phyloP scores from a whole-genome alignment of 2,888 invertebrate species.

The Sisyra nigra region DNA sequence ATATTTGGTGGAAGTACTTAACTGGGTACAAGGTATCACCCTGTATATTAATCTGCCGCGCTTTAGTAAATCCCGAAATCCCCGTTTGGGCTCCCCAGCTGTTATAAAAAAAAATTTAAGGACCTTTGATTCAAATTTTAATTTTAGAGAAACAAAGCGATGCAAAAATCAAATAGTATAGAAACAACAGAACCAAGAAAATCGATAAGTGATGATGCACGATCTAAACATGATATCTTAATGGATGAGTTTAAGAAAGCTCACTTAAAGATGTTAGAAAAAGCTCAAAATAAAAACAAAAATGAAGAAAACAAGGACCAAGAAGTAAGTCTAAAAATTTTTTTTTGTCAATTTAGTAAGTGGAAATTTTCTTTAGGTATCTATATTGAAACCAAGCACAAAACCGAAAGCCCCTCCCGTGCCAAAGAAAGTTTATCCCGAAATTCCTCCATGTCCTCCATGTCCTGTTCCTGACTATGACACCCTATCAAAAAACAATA shows the following conservation, averaged over 20 bases:
- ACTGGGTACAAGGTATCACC: too few relatives aligned
- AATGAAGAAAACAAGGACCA: conserved; percentile 15
- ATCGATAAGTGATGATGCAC: conserved; percentile 40
- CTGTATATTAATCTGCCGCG: too few relatives aligned
- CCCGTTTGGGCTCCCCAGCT: too few relatives aligned
- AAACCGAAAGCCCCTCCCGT: conserved; percentile 18
- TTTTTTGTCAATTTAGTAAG: conserved; percentile 10
- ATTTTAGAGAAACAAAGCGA: conserved; percentile 19
- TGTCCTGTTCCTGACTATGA: conserved; percentile 39
- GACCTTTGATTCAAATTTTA: too few relatives aligned
- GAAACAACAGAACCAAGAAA: conserved; percentile 17
- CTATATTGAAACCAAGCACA: conserved; percentile 12
- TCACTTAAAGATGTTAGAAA: conserved; percentile 70
- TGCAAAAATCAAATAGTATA: neutral
- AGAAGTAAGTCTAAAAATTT: conserved; percentile 16
- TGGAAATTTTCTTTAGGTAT: neutral
- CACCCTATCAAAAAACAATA: conserved; percentile 24
- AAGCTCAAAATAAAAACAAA: neutral
- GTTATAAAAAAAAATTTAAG: too few relatives aligned
- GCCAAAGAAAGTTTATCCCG: conserved; percentile 14
- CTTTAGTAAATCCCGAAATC: too few relatives aligned
- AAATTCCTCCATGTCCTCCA: conserved; percentile 23
- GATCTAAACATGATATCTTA: conserved; percentile 54
- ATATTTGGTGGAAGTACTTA: too few relatives aligned
- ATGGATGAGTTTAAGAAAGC: conserved; percentile 85